Evolutionary conservation across 64 coral and sea anemone genomes (phyloP).

Genomic region (Astreopora myriophthalma): DNA sequence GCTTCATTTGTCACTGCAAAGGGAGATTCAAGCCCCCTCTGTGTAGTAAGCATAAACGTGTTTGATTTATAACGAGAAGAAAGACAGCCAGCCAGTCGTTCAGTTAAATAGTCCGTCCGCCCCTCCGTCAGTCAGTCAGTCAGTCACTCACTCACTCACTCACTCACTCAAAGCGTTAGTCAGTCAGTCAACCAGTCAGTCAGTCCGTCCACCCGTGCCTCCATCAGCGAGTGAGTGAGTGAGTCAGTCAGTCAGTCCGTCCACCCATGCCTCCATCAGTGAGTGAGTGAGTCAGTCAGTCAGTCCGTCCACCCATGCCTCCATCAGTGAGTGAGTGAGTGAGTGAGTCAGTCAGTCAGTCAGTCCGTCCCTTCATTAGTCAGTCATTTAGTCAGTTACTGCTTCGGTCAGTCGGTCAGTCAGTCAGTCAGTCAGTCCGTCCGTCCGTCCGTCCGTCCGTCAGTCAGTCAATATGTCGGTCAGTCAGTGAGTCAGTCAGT

Average conservation of each 20-base stretch:
- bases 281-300: too few species aligned
- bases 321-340: background rate
- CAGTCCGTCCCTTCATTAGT: too few species aligned
- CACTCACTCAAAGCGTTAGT: too few species aligned
- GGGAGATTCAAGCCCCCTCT: slow-evolving; percentile 30
- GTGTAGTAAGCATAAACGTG: slow-evolving; percentile 7
- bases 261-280: too few species aligned
- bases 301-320: too few species aligned
- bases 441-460: too few species aligned
- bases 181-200: background rate
- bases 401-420: background rate
- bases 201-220: too few species aligned
- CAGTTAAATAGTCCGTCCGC: background rate
- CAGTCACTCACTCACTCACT: too few species aligned
- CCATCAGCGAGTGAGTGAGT: too few species aligned
- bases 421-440: background rate
- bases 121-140: background rate
- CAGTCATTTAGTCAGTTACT: background rate
- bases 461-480: too few species aligned
- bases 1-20: slow-evolving; percentile 9
- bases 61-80: background rate
- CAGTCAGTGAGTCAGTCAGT: too few species aligned
- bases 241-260: too few species aligned
- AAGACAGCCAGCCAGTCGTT: background rate
- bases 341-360: background rate